phyloP scores from a whole-genome alignment of 2,113 vertebrate species.

The Eudyptes chrysolophus region DNA sequence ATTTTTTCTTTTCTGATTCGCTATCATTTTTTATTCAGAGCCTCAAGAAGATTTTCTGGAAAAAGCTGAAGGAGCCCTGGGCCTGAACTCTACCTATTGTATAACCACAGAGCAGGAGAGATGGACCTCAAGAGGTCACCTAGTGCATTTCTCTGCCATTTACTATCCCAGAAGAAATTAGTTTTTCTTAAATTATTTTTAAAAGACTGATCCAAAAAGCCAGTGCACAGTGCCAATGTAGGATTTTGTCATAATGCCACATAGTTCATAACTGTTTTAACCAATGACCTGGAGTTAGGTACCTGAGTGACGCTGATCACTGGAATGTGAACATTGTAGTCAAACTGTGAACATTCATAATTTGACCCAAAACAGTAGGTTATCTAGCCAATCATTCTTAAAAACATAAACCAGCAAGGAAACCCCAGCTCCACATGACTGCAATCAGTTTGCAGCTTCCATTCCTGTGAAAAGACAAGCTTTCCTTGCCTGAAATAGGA shows the following conservation, averaged over 20 bases:
- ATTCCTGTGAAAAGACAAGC: constrained; percentile 6
- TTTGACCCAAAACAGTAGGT: constrained; percentile 2
- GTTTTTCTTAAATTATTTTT: not conserved
- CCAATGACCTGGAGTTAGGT: not conserved
- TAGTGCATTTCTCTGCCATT: not conserved
- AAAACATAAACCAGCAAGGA: constrained; percentile 38
- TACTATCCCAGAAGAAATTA: not conserved
- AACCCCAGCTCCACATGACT: not conserved
- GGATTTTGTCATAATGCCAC: not conserved
- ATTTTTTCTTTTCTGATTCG: not conserved
- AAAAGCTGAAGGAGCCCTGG: not conserved
- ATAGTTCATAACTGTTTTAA: not conserved
- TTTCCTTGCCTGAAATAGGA: constrained; percentile 4
- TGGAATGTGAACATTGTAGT: not conserved
- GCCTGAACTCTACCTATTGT: not conserved
- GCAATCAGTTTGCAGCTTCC: not conserved
- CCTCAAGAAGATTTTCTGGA: not conserved
- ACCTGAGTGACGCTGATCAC: not conserved
- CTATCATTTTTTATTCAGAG: constrained; percentile 7
- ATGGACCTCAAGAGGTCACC: not conserved
- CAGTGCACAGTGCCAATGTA: not conserved
- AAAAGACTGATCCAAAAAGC: not conserved
- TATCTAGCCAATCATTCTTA: not conserved
- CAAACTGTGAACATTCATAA: constrained; percentile 18
- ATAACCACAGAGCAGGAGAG: not conserved